Evolutionary conservation across 2,113 vertebrate genomes (phyloP).

Genomic region (Artemisiospiza belli): DNA sequence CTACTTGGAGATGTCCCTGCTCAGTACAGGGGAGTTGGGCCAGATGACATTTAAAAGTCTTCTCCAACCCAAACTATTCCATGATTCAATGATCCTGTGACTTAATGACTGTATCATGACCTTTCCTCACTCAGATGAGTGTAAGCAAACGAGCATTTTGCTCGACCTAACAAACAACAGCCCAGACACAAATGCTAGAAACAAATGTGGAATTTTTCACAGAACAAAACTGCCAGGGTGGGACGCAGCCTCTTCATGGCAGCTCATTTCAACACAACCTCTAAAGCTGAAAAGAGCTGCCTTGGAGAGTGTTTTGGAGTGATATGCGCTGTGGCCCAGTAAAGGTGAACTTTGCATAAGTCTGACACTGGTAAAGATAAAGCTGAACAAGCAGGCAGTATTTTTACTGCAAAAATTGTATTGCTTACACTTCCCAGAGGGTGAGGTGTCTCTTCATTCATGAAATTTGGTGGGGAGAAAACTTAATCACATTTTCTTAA

Average conservation of each 20-base stretch:
- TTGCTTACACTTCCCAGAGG: background rate
- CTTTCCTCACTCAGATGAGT: background rate
- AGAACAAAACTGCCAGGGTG: background rate
- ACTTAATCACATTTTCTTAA: background rate
- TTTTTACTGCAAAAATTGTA: background rate
- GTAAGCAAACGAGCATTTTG: background rate
- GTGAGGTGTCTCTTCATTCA: background rate
- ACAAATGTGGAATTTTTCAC: background rate
- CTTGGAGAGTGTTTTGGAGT: background rate
- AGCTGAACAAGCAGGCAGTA: background rate
- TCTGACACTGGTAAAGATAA: background rate
- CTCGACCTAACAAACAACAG: background rate
- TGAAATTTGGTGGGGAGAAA: background rate
- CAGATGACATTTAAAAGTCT: background rate
- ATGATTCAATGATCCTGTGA: background rate
- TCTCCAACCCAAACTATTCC: background rate
- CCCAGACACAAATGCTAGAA: background rate
- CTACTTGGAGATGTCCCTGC: background rate
- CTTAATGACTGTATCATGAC: background rate
- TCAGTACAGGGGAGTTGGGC: background rate
- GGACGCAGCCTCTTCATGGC: fast-evolving
- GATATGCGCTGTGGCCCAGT: background rate
- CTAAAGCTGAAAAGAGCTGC: background rate
- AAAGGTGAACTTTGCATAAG: background rate
- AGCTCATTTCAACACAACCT: background rate